Conservation (phyloP, 2,888 invertebrate genomes). For the Drosophila formosana region DNA sequence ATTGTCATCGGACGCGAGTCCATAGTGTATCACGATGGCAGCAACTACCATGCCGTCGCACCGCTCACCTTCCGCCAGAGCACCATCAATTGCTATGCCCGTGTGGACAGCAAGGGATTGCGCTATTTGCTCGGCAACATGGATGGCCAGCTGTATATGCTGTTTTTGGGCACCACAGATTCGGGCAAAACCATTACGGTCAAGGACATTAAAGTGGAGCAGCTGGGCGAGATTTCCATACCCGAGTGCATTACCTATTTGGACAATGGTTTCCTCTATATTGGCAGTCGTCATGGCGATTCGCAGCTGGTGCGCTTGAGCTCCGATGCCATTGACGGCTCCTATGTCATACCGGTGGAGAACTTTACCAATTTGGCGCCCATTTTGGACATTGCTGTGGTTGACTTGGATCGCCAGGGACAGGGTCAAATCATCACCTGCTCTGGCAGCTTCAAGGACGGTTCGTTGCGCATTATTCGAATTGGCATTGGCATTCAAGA, state of each 20-base stretch:
- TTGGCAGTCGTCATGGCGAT: conserved; percentile 98
- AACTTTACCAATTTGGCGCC: conserved; percentile 98
- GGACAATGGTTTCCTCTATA: conserved; percentile 98
- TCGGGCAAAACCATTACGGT: conserved; percentile 92
- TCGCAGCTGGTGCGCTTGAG: conserved; percentile 97
- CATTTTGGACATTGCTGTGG: conserved; percentile 98
- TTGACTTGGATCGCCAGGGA: conserved; percentile 97
- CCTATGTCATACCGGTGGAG: conserved; percentile 97
- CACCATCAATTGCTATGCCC: conserved; percentile 96
- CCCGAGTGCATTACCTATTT: conserved; percentile 99
- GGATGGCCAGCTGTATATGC: conserved; percentile 97
- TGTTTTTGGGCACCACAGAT: conserved; percentile 94
- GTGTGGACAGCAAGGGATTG: conserved; percentile 95
- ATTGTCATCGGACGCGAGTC: conserved; percentile 99
- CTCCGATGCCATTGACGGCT: conserved; percentile 93
- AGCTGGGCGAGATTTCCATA: conserved; percentile 95
- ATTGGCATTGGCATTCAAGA: conserved; percentile 99
- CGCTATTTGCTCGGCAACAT: conserved; percentile 97
- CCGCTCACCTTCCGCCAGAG: conserved; percentile 98
- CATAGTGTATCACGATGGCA: conserved; percentile 98
- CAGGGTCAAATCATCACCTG: conserved; percentile 99
- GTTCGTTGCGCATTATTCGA: conserved; percentile 95
- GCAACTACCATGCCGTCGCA: conserved; percentile 95
- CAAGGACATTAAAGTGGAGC: conserved; percentile 96
- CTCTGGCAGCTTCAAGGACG: conserved; percentile 98